Evolutionary conservation across 2,113 vertebrate genomes (phyloP), one percentile per base, ranked within the genome.

Genomic region (Aldabrachelys gigantea): DNA sequence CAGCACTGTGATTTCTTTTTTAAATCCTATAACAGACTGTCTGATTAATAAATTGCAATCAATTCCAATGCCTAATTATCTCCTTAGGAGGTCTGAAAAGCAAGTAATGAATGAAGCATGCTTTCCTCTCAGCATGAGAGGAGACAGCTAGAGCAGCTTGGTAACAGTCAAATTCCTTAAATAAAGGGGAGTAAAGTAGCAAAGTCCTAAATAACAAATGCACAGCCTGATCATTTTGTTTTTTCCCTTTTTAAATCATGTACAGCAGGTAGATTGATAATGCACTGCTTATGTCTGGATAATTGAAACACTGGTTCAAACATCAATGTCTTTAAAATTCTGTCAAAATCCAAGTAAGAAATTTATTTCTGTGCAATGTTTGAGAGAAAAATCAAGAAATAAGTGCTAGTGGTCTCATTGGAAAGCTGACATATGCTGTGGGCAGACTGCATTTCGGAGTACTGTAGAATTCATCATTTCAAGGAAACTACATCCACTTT

Each of bases 21-120:
- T 52, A 84, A 76, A 92, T 89, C 88, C 76, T 75, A 8, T 72
- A 91, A 84, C 87, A 96, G 96, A 95, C 96, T 97, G 95, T 96
- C 97, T 97, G 97, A 97, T 98, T 98, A 98, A 98, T 97, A 98
- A 98, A 98, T 98, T 97, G 96, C 97, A 98, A 98, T 98, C 97
- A 97, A 98, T 98, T 97, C 96, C 93, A 97, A 95, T 95, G 93
- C 80, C 90, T 98, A 97, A 97, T 98, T 98, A 97, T 97, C 96
- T 98, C 96, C 95, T 91, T 80, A 97, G 97, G 96, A 97, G 91
- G 86, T 81, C 94, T 95, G 92, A 87, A 97, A 91, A 95, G 87
- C 96, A 88, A 93, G 86, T 96, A 96, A 97, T 97, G 95, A 94
- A 97, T 97, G 96, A 92, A 97, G 54, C 21, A 3, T 75, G 89